Conservation (phyloP, 2,888 invertebrate species). For the Leistus spinibarbis region DNA sequence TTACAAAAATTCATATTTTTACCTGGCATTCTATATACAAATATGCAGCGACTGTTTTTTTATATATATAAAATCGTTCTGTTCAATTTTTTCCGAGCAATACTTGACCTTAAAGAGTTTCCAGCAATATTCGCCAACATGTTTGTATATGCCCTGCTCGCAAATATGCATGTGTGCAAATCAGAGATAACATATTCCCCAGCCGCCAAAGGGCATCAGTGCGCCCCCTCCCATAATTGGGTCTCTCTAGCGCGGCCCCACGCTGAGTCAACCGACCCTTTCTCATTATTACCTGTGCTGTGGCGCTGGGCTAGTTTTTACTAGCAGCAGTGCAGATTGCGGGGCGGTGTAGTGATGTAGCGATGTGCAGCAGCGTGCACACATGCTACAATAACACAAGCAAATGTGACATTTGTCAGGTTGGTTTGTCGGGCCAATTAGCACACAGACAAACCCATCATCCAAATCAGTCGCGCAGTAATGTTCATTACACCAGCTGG, state of each 20-base stretch:
- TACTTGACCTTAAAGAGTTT: too few species aligned
- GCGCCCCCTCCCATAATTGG: background rate
- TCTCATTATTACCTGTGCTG: background rate
- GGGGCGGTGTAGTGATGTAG: slow-evolving; percentile 14
- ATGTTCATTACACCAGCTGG: background rate
- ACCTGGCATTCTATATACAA: too few species aligned
- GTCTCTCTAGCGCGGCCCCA: background rate
- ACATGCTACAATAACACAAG: slow-evolving; percentile 8
- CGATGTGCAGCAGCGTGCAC: background rate
- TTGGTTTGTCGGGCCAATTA: slow-evolving; percentile 24
- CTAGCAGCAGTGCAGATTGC: background rate
- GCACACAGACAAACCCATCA: slow-evolving; percentile 31
- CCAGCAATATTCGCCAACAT: too few species aligned
- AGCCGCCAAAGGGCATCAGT: background rate
- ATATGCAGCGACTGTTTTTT: too few species aligned
- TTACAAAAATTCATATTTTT: too few species aligned
- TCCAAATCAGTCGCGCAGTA: background rate
- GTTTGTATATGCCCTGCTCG: background rate
- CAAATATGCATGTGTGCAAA: background rate
- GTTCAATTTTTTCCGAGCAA: too few species aligned
- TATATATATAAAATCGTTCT: too few species aligned
- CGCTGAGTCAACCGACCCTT: background rate
- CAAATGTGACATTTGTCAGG: slow-evolving; percentile 28
- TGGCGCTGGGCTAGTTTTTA: background rate
- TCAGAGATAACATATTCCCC: background rate